Evolutionary conservation across 2,113 vertebrate genomes (phyloP).

Genomic region (Melanerpes aurifrons): DNA sequence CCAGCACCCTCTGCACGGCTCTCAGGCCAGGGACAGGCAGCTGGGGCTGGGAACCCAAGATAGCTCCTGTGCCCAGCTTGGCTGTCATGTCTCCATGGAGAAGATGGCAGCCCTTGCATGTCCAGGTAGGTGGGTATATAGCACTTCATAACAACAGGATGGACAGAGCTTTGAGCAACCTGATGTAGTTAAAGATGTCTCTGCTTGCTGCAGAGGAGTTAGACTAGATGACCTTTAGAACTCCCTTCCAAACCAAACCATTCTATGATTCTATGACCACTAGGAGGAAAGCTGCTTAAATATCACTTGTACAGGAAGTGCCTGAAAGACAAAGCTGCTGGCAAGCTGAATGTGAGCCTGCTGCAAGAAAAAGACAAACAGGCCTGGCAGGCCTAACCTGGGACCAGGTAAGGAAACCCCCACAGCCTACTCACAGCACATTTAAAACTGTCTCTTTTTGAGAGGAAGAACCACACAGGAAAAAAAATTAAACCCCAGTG

Average conservation of each 20-base stretch:
- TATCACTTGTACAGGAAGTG: background rate
- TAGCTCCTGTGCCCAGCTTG: background rate
- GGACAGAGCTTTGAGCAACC: no score
- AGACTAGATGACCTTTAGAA: no score
- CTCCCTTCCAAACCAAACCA: no score
- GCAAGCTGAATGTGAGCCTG: rapidly evolving
- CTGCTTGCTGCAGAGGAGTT: no score
- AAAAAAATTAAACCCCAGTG: background rate
- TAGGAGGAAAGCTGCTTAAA: background rate
- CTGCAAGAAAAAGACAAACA: background rate
- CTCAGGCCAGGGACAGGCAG: background rate
- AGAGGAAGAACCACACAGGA: background rate
- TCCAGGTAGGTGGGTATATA: background rate
- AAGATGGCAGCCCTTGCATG: background rate
- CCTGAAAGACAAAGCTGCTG: background rate
- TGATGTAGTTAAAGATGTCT: no score
- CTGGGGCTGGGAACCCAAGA: background rate
- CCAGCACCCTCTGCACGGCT: no score
- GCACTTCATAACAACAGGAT: rapidly evolving
- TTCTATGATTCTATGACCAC: no score
- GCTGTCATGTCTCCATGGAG: background rate
- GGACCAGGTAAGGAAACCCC: background rate
- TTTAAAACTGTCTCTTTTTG: background rate
- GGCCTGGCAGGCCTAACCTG: background rate
- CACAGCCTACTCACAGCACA: background rate